Base-by-base conservation (phyloP, 1,140 invertebrate species). In the Pantala flavescens region DNA sequence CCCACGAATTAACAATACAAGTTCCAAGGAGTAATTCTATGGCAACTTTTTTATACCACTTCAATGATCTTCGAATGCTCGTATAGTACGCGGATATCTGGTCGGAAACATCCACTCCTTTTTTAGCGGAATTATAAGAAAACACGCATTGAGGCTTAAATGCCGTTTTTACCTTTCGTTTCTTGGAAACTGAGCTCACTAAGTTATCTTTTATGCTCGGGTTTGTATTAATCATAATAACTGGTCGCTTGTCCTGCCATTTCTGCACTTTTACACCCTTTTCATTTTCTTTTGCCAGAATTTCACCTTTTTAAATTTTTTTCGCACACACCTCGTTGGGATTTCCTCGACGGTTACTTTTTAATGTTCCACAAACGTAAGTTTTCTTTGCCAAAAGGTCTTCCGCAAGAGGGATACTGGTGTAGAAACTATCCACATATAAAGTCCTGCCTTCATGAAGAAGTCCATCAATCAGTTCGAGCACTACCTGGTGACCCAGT, bases 291-390 rank as follows among this genome's bases (percentile, higher is more conserved):
- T 79, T 79, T n/a, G 82, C 81, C 43, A 81, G 77, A 73, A 77
- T 77, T 72, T 72, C 70, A 76, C 77, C 76, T 19, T 75, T 72
- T 24, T 73, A 16, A 71, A 70, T 74, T 73, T 77, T 14, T 24
- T 71, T 49, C n/a, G n/a, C 16, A 24, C 71, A 12, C 70, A 71
- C 43, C 19, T 24, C 24, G 75, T 49, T 73, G 43, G 21, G 16
- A 74, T 70, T 74, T 72, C 73, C 74, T 42, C 24, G 71, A 23
- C 24, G 24, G 24, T n/a, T 23, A 72, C 7, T 9, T n/a, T 80
- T 76, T 73, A 86, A 71, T 76, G 83, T 86, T 74, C 84, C 83
- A 76, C 82, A 77, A n/a, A 82, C 78, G 81, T 86, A 81, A 2
- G 82, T 86, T 77, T 85, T 78, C 73, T 79, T 80, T 24, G 43